Percentiles rank a stretch among this genome's conserved stretches.
These are phyloP conservation scores for Arion vulgaris DNA, from an alignment of 1,140 invertebrate genomes.

Conservation along the genomic window DNA sequence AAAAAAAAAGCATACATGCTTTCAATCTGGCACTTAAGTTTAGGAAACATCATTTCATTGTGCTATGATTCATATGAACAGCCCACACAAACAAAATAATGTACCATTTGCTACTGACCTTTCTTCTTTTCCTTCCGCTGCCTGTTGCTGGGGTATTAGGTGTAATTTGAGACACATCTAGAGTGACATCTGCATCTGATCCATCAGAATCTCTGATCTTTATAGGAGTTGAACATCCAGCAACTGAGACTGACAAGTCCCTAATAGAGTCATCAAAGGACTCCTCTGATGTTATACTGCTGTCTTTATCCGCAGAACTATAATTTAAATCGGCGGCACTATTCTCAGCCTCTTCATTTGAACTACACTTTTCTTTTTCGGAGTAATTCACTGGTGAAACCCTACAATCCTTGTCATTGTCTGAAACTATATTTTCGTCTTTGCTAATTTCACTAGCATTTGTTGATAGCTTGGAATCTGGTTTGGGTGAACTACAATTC, in stretches of 20 bases:
- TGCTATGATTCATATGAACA: too few relatives aligned
- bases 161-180: background rate
- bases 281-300: background rate
- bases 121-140: background rate
- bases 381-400: too few relatives aligned
- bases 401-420: background rate
- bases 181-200: background rate
- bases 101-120: too few relatives aligned
- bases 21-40: too few relatives aligned
- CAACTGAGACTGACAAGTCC: background rate
- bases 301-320: background rate
- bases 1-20: too few relatives aligned
- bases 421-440: background rate
- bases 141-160: background rate
- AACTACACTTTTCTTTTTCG: background rate
- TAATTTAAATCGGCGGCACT: background rate
- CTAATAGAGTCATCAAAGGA: background rate
- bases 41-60: too few relatives aligned
- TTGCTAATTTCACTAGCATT: background rate
- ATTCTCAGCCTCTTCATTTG: background rate
- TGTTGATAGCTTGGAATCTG: background rate
- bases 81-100: too few relatives aligned
- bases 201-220: background rate
- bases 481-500: background rate
- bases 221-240: background rate